Conservation (phyloP, 2,797 vertebrate genomes). For the Ctenosaura bakeri region DNA sequence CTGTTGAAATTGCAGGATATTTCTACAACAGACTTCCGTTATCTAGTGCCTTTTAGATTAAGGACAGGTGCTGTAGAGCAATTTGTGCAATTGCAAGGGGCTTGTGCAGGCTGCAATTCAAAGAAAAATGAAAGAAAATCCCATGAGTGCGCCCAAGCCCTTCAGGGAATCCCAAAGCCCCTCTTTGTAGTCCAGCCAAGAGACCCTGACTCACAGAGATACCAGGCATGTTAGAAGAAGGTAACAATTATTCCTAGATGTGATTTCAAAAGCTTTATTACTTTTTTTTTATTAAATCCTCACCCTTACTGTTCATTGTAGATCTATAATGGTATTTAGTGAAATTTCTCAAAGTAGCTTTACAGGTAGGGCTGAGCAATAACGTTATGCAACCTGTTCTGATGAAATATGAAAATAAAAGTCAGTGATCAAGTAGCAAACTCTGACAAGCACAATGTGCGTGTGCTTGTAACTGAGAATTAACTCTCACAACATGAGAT, state of each 20-base stretch:
- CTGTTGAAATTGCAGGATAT: background rate
- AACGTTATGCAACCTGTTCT: slow-evolving; percentile 53
- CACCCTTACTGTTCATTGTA: slow-evolving; percentile 9
- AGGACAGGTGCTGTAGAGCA: too few species aligned
- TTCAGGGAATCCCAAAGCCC: background rate
- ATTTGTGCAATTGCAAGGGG: background rate
- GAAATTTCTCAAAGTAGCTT: slow-evolving; percentile 56
- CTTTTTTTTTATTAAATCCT: too few species aligned
- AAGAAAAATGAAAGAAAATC: background rate
- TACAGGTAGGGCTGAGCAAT: slow-evolving; percentile 53
- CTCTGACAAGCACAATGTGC: background rate
- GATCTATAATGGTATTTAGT: slow-evolving; percentile 46
- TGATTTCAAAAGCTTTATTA: background rate
- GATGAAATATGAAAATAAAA: slow-evolving; percentile 48
- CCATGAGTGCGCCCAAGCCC: background rate
- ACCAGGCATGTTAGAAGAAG: background rate
- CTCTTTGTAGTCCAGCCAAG: background rate
- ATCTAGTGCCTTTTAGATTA: too few species aligned
- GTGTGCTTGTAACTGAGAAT: background rate
- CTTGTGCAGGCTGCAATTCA: background rate
- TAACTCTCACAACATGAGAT: too few species aligned
- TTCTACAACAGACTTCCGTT: background rate
- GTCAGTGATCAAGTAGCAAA: slow-evolving; percentile 55
- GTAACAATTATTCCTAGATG: background rate
- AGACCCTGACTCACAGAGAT: background rate